These are phyloP conservation scores for Chascanopsetta lugubris DNA, from an alignment of 2,113 vertebrate genomes.

Conservation along the genomic window DNA sequence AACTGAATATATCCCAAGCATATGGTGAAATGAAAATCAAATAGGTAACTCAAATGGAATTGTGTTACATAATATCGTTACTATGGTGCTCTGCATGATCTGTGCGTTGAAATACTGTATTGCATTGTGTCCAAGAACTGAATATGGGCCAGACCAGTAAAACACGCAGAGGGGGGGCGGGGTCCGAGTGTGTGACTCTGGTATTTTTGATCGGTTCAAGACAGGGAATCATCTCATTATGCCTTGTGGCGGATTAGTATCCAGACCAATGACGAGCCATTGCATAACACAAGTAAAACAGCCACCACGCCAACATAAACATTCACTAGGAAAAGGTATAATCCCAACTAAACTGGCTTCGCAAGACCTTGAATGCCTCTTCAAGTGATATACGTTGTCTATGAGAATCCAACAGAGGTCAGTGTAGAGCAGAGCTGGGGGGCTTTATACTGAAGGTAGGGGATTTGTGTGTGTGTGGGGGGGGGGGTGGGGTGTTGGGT, in stretches of 20 bases:
- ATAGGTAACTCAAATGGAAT: too few relatives aligned
- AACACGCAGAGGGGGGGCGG: constrained; percentile 47
- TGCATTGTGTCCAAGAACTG: constrained; percentile 52
- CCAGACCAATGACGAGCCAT: constrained; percentile 55
- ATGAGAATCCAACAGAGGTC: constrained; percentile 22
- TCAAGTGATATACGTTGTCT: not conserved
- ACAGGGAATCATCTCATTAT: constrained; percentile 77
- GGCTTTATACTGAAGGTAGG: too few relatives aligned
- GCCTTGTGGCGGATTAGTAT: constrained; percentile 74
- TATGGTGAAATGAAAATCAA: too few relatives aligned
- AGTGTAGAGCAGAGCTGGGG: constrained; percentile 12
- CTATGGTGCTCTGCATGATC: too few relatives aligned
- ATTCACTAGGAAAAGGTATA: constrained; percentile 35
- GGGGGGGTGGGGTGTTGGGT: too few relatives aligned
- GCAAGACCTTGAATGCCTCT: not conserved
- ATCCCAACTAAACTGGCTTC: not conserved
- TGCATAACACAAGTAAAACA: constrained; percentile 73
- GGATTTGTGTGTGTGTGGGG: not conserved
- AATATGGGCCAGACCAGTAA: constrained; percentile 36
- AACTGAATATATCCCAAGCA: too few relatives aligned
- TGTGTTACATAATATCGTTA: too few relatives aligned
- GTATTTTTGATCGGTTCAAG: constrained; percentile 71
- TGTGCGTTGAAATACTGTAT: too few relatives aligned
- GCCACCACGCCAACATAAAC: constrained; percentile 65
- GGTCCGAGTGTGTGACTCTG: constrained; percentile 57